These are phyloP conservation scores for Muscidifurax raptorellus DNA, from an alignment of 1,140 invertebrate genomes.

Conservation along the genomic window DNA sequence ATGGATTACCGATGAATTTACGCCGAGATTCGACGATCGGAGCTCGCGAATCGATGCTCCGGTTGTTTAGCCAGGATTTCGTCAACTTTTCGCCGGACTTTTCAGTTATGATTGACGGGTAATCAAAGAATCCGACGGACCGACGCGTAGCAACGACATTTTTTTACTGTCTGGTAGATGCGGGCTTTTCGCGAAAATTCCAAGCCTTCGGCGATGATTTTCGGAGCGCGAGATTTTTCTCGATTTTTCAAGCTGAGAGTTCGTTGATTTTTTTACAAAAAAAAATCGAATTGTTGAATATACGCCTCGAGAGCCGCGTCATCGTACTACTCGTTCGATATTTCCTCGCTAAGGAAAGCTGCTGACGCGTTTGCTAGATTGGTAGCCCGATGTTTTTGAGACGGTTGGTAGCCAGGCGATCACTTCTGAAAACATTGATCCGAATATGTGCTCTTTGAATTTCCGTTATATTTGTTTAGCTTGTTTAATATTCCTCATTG, in stretches of 20 bases:
- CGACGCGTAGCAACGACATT: neutral
- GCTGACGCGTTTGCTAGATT: constrained; percentile 60
- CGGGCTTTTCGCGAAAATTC: neutral
- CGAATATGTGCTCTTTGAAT: neutral
- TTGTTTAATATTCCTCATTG: constrained; percentile 10
- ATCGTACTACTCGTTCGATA: constrained; percentile 66
- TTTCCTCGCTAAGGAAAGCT: constrained; percentile 64
- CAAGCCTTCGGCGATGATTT: neutral
- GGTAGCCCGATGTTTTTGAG: constrained; percentile 63
- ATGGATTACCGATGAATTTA: neutral
- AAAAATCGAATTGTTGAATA: neutral
- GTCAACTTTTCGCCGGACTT: neutral
- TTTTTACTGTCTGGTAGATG: neutral
- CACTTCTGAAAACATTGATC: constrained; percentile 50
- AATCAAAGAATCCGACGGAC: neutral
- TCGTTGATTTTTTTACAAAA: neutral
- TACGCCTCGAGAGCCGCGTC: constrained; percentile 59
- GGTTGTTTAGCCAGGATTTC: neutral
- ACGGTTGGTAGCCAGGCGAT: constrained; percentile 56
- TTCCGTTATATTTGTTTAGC: constrained; percentile 44
- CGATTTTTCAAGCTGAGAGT: neutral
- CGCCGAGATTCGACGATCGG: neutral
- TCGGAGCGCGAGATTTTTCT: neutral
- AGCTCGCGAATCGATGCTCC: neutral
- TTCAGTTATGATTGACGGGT: neutral